A percentile compares a stretch with the other conserved stretches of the same genome.
phyloP scores from a whole-genome alignment of 2,888 invertebrate species.

The Antheraea assamensis region DNA sequence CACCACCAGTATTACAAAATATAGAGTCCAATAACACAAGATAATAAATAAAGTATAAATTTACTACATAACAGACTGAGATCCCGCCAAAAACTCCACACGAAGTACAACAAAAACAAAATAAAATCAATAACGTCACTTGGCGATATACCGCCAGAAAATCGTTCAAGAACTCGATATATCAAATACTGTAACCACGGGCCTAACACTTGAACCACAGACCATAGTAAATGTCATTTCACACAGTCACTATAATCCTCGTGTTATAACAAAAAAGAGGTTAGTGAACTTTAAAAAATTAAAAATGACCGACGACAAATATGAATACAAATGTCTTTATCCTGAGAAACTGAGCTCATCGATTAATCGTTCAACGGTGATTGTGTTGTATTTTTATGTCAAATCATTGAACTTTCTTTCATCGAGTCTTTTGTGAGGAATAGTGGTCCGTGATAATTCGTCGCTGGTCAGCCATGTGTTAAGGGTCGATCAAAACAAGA shows the following conservation, averaged over 20 bases:
- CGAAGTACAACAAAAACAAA: too few relatives aligned
- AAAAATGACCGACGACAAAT: conserved; percentile 10
- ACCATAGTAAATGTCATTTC: neutral
- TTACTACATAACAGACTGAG: too few relatives aligned
- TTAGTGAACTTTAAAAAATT: neutral
- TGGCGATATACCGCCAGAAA: neutral
- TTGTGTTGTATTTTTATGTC: conserved; percentile 43
- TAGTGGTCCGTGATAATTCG: conserved; percentile 22
- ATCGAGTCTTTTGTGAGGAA: conserved; percentile 46
- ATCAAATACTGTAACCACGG: neutral
- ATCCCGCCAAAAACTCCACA: too few relatives aligned
- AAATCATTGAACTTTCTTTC: conserved; percentile 46
- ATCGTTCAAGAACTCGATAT: neutral
- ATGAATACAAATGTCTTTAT: conserved; percentile 6
- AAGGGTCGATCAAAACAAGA: conserved; percentile 43
- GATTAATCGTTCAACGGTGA: conserved; percentile 56
- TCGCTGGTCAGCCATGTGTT: conserved; percentile 32
- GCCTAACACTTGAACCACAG: neutral
- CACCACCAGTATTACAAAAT: too few relatives aligned
- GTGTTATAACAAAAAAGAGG: neutral
- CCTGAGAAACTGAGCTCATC: conserved; percentile 36
- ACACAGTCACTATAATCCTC: conserved; percentile 5
- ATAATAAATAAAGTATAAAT: too few relatives aligned
- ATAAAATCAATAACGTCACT: neutral
- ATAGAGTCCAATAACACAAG: too few relatives aligned